Evolutionary conservation across 2,113 vertebrate species (phyloP).

Genomic region (Indri indri): DNA sequence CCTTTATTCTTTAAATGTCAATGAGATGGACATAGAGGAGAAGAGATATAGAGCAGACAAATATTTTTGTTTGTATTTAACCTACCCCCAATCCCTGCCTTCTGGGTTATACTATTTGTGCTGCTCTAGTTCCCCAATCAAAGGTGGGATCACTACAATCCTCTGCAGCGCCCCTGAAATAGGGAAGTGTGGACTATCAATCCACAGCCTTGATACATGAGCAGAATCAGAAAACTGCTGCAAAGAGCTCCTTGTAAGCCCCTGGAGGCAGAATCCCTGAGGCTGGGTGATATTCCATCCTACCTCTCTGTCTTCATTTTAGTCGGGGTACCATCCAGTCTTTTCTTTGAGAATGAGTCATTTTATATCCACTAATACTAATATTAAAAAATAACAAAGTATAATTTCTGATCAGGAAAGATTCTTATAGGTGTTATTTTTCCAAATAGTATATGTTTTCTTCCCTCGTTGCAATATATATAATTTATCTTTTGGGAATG

Average conservation of each 20-base stretch:
- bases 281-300: too few relatives aligned
- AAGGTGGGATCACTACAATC: not conserved
- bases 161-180: not conserved
- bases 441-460: not conserved
- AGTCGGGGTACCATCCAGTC: not conserved
- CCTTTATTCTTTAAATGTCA: not conserved
- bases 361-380: not conserved
- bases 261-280: not conserved
- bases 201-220: not conserved
- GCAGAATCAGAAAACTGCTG: rapidly evolving
- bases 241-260: not conserved
- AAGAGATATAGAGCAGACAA: not conserved
- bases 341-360: not conserved
- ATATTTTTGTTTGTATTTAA: not conserved
- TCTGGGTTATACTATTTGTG: rapidly evolving
- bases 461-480: not conserved
- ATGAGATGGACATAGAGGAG: not conserved
- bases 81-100: rapidly evolving
- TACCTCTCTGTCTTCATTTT: not conserved
- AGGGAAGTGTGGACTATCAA: too few relatives aligned
- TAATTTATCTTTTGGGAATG: not conserved
- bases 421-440: not conserved
- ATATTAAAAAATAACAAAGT: not conserved
- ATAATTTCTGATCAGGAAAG: not conserved
- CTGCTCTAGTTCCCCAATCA: not conserved